Conservation (phyloP, 2,113 vertebrate genomes). For the Megaceryle torquata region DNA sequence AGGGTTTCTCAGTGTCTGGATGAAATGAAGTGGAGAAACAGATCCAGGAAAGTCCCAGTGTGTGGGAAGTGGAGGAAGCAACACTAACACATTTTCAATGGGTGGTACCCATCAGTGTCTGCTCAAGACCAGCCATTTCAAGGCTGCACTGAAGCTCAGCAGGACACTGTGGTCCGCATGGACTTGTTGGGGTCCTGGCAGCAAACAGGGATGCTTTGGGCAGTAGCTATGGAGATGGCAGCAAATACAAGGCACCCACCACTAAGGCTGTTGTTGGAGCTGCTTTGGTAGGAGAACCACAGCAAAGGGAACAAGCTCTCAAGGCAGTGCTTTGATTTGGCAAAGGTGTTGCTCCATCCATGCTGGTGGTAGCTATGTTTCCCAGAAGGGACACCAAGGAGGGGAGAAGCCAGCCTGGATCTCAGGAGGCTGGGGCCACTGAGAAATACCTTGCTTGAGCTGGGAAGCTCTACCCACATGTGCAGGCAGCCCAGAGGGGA, state of each 20-base stretch:
- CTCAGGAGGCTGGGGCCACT: too few relatives aligned
- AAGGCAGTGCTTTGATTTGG: background rate
- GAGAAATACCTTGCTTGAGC: background rate
- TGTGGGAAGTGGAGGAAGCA: fast-evolving
- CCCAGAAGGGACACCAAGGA: background rate
- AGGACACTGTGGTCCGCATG: too few relatives aligned
- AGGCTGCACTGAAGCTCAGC: background rate
- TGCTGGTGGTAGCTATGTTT: background rate
- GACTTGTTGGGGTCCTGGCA: background rate
- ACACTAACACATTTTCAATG: background rate
- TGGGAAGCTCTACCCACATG: background rate
- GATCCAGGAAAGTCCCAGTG: background rate
- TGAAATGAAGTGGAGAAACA: background rate
- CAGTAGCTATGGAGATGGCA: background rate
- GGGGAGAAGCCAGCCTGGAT: background rate
- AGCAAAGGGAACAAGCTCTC: background rate
- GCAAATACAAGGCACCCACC: background rate
- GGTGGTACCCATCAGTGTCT: background rate
- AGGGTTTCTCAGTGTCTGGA: background rate
- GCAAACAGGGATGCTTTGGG: too few relatives aligned
- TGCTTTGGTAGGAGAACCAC: background rate
- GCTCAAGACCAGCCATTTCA: background rate
- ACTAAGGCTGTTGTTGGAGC: background rate
- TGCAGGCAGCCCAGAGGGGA: background rate
- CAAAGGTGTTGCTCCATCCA: fast-evolving